These are phyloP conservation scores for Mesitornis unicolor DNA, from an alignment of 2,113 vertebrate genomes.

Conservation along the genomic window DNA sequence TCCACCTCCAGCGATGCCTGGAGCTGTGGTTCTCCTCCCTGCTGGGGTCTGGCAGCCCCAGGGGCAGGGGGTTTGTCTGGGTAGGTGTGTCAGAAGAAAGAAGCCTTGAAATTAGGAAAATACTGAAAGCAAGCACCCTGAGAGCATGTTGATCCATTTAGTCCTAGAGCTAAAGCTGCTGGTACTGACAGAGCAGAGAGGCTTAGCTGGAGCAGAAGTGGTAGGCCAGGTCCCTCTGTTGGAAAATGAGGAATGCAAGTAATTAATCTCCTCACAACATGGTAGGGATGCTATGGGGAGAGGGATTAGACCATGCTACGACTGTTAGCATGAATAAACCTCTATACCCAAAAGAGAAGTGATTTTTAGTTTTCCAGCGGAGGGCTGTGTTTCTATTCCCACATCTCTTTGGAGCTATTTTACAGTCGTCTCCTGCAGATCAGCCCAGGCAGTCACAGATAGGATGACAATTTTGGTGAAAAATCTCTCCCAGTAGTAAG, in stretches of 20 bases:
- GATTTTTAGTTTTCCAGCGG: neutral
- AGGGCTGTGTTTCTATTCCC: neutral
- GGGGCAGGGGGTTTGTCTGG: neutral
- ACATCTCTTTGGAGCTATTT: neutral
- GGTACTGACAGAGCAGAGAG: neutral
- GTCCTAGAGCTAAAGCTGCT: neutral
- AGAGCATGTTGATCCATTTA: neutral
- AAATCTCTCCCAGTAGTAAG: constrained; percentile 32
- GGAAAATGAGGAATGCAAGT: neutral
- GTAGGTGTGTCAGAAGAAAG: neutral
- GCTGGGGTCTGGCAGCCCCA: neutral
- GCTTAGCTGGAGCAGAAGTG: neutral
- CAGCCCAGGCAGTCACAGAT: neutral
- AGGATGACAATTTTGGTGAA: constrained; percentile 20
- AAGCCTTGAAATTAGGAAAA: neutral
- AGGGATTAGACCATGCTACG: neutral
- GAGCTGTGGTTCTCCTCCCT: neutral
- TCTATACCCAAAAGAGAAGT: neutral
- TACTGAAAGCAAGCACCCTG: neutral
- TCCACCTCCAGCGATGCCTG: neutral
- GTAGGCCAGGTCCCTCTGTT: neutral
- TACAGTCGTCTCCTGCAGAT: neutral
- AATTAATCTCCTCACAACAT: neutral
- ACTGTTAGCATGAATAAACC: neutral
- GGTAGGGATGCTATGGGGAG: neutral